These are phyloP conservation scores for Aphelocoma californica DNA, from an alignment of 2,797 vertebrate species.

Conservation along the genomic window DNA sequence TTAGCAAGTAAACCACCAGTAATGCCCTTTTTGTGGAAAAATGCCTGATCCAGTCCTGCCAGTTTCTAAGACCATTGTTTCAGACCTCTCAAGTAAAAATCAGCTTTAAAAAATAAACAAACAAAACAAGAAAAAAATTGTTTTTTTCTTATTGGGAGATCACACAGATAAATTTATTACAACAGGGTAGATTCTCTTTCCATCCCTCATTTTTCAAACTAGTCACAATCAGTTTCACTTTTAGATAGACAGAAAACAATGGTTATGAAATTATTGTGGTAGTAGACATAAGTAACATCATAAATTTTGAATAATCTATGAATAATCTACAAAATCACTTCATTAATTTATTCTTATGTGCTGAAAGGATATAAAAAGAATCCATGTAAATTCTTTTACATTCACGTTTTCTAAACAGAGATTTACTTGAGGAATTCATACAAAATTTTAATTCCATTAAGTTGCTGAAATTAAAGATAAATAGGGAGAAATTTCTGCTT, in stretches of 20 bases:
- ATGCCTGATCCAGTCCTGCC: background rate
- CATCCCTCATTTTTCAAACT: background rate
- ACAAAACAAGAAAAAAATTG: background rate
- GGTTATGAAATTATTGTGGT: background rate
- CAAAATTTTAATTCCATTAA: background rate
- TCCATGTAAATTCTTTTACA: background rate
- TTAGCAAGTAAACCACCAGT: background rate
- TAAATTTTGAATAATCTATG: background rate
- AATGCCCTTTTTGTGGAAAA: background rate
- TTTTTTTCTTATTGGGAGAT: background rate
- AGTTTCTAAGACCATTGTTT: background rate
- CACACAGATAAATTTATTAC: background rate
- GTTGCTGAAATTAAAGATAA: background rate
- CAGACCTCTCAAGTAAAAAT: background rate
- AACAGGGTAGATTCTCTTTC: background rate
- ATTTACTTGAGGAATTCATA: background rate
- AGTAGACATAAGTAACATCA: background rate
- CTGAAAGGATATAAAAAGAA: background rate
- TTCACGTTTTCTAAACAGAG: background rate
- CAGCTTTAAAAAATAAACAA: background rate
- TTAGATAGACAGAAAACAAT: constrained; percentile 17
- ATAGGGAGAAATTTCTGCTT: background rate
- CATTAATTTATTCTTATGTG: background rate
- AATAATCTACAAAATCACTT: background rate
- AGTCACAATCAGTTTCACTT: background rate